Base-by-base conservation (phyloP, 2,113 vertebrate genomes). In the Oxyruncus cristatus region DNA sequence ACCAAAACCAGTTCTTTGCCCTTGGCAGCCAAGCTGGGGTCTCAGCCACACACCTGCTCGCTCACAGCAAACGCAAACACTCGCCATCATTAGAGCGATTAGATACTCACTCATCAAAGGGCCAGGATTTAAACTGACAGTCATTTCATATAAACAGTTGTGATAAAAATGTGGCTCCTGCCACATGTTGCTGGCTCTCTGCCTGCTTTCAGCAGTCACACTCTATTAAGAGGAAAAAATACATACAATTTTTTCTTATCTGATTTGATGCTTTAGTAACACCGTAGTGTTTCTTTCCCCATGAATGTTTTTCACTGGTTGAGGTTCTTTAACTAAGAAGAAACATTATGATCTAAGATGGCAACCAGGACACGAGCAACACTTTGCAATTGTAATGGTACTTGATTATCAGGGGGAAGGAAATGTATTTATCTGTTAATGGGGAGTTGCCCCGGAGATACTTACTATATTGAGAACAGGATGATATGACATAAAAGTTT, bases 161-260 rank as follows among this genome's bases (percentile, higher is more conserved):
- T 65, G 76, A 85, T 94, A 59, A 93, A 95, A 85, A 84, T 59
- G 75, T 63, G 66, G 44, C 26, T 92, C 22, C 89, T 95, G 83
- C 78, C 94, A 96, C 92, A 59, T 91, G 85, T 89, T 85, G 17
- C 89, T 96, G 95, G 85, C 59, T 90, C 9, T 37, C 55, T n/a
- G 72, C 88, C 72, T 83, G 32, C 52, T 92, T 83, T 85, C 82
- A 77, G 78, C 6, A 0, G 5, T 92, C 85, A 35, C 32, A 11
- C 59, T 77, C 59, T 56, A 49, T 75, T 78, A 89, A 46, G 28
- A 91, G 28, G 56, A 55, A 78, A 83, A 95, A 78, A 58, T 44
- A 46, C 11, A 35, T n/a, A 0, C 67, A 55, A 19, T 84, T 15
- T 71, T 83, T 78, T 67, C 52, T 88, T 87, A 89, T 79, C 78